A percentile compares a stretch with the other conserved stretches of the same genome.
These are phyloP conservation scores for Agelastica alni DNA, from an alignment of 2,888 invertebrate genomes.

Conservation along the genomic window DNA sequence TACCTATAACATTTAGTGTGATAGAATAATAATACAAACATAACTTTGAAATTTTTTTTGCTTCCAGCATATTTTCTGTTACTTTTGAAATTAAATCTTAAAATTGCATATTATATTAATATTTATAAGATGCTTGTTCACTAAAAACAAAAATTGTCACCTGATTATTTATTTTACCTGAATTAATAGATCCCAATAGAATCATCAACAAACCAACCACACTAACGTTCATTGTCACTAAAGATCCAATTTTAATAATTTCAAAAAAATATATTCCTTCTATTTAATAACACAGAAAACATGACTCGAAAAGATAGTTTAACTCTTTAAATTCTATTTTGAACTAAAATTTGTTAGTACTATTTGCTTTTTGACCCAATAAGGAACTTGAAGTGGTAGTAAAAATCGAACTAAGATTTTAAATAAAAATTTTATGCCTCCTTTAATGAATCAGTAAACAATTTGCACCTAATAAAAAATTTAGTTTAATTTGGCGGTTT, in stretches of 20 bases:
- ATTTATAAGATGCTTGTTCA: no score
- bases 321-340: background rate
- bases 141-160: no score
- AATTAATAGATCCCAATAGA: constrained; percentile 6
- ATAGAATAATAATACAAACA: no score
- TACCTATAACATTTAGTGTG: no score
- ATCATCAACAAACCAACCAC: background rate
- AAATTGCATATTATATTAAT: no score
- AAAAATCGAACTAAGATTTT: constrained; percentile 9
- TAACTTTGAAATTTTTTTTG: no score
- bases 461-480: constrained; percentile 12
- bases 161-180: constrained; percentile 5
- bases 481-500: constrained; percentile 12
- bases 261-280: background rate
- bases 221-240: constrained; percentile 3
- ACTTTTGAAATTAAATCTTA: no score
- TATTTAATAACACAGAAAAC: background rate
- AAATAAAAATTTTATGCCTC: constrained; percentile 17
- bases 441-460: constrained; percentile 14
- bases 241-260: no score
- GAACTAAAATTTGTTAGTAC: constrained; percentile 1
- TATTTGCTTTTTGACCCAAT: constrained; percentile 16
- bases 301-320: background rate
- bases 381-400: constrained; percentile 10
- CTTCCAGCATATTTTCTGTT: no score